A percentile compares a stretch with the other conserved stretches of the same genome.
Conservation (phyloP, 2,797 vertebrate genomes). For the Aythya fuligula region DNA sequence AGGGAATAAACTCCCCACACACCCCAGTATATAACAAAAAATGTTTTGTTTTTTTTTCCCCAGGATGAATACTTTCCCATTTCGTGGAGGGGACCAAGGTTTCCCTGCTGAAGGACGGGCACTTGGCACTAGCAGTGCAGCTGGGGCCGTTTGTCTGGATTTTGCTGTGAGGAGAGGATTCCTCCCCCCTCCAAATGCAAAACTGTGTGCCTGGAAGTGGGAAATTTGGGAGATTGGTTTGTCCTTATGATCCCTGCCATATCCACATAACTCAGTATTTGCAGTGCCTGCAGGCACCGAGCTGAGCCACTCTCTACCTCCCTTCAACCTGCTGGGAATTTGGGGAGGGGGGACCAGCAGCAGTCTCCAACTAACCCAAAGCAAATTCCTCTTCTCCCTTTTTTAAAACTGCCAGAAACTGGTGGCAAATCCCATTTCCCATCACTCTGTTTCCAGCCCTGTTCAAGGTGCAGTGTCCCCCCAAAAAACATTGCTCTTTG, state of each 20-base stretch:
- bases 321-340: neutral
- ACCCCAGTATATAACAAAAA: neutral
- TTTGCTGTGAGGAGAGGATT: neutral
- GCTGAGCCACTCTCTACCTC: neutral
- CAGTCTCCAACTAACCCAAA: neutral
- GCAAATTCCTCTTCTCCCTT: neutral
- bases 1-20: neutral
- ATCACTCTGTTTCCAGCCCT: neutral
- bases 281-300: neutral
- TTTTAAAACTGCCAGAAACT: neutral
- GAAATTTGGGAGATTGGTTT: neutral
- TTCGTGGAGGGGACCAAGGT: neutral
- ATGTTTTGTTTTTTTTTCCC: neutral
- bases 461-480: rapidly evolving
- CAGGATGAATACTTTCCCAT: neutral
- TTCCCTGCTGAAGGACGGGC: neutral
- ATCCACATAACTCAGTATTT: neutral
- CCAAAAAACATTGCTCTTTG: neutral
- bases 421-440: neutral
- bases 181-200: neutral
- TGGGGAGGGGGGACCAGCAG: neutral
- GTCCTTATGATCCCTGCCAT: too few species aligned
- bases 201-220: neutral
- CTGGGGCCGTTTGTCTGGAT: neutral
- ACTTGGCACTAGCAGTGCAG: neutral